A percentile compares a stretch with the other conserved stretches of the same genome.
These are phyloP conservation scores for Sclerurus mexicanus DNA, from an alignment of 2,113 vertebrate species.

Conservation along the genomic window DNA sequence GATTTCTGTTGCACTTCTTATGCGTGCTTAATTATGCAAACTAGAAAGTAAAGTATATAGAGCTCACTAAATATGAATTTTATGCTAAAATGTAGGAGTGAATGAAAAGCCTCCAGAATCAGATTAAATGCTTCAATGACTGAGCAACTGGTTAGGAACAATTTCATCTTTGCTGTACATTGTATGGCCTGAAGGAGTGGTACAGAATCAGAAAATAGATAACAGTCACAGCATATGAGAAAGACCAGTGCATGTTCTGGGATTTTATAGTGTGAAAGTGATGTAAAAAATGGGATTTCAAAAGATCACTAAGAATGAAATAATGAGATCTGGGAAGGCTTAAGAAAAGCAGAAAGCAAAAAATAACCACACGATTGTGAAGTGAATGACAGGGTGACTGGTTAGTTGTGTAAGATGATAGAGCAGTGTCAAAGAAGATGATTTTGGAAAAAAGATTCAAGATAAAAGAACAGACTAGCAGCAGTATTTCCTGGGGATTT, in stretches of 20 bases:
- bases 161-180: background rate
- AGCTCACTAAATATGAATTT: background rate
- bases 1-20: background rate
- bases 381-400: background rate
- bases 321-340: background rate
- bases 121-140: background rate
- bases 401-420: background rate
- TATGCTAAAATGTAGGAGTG: background rate
- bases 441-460: background rate
- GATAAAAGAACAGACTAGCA: background rate
- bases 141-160: background rate
- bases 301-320: background rate
- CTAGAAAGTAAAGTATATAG: background rate
- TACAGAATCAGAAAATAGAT: background rate
- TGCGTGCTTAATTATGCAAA: background rate
- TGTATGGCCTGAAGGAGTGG: background rate
- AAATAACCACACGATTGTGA: background rate
- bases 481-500: background rate
- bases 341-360: background rate
- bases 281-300: background rate
- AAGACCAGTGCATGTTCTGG: background rate
- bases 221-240: background rate
- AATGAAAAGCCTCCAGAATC: background rate
- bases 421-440: background rate
- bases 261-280: background rate